Evolutionary conservation across 37 sponge, comb jelly and placozoan species (phyloP).

Genomic region (Diacarnus erythraeanus): DNA sequence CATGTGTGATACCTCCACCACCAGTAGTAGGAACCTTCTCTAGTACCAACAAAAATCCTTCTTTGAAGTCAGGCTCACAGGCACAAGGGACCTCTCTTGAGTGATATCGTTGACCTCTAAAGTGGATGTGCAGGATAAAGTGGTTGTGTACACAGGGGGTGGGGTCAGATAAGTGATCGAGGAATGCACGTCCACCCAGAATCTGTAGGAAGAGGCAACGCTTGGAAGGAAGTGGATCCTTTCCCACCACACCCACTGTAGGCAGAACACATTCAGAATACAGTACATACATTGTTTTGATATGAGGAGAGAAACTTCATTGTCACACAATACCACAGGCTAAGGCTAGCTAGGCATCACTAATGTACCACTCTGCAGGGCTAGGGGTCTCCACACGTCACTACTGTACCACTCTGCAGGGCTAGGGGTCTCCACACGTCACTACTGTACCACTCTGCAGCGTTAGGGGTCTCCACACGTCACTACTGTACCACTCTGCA

Average conservation of each 20-base stretch:
- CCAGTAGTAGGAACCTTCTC: not conserved
- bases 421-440: no score
- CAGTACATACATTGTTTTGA: no score
- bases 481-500: no score
- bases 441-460: no score
- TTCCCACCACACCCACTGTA: not conserved
- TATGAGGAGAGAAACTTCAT: no score
- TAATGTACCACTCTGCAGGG: no score
- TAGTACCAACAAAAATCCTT: slow-evolving; percentile 80
- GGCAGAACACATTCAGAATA: no score
- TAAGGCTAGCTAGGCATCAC: no score
- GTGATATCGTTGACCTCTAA: slow-evolving; percentile 75
- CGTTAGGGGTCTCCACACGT: no score
- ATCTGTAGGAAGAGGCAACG: slow-evolving; percentile 70
- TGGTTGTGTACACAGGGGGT: slow-evolving; percentile 16
- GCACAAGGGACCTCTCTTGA: slow-evolving; percentile 76
- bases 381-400: no score
- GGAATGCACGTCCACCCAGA: slow-evolving; percentile 80
- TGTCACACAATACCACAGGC: no score
- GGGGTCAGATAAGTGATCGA: slow-evolving; percentile 75
- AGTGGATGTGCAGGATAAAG: slow-evolving; percentile 80
- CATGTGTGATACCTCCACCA: not conserved
- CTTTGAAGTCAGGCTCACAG: slow-evolving; percentile 83
- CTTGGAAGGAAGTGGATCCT: slow-evolving; percentile 8
- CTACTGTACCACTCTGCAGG: no score